Base-by-base conservation (phyloP, 2,797 vertebrate genomes). In the Rhynchonycteris naso region DNA sequence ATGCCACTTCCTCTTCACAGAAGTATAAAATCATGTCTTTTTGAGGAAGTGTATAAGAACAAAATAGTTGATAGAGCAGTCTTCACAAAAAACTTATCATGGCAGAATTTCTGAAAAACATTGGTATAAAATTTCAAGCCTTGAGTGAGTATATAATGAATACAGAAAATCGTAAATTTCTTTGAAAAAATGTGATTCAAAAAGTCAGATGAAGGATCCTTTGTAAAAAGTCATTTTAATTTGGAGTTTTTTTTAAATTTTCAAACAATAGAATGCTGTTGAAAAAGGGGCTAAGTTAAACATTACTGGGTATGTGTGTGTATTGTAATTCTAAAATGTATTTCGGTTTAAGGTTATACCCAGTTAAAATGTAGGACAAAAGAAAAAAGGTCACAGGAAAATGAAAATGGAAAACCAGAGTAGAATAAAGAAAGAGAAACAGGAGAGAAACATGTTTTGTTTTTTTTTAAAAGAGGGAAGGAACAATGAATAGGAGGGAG, bases 21-120 rank as follows among this genome's bases (percentile, higher is more conserved):
- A 97, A 90, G 91, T 47, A 0, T 74, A 65, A 93, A 80, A 6
- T 28, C 38, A 30, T 75, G 24, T 90, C 87, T 94, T 71, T 43
- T 86, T 96, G 96, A 96, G 98, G 97, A 98, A 97, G 92, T 59
- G 79, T 82, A 30, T 66, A 78, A 96, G 97, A 95, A 78, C 82
- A 35, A 81, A 88, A 59, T 15, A 91, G 83, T 76, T 92, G 89
- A 71, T 80, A 87, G 72, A 74, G 33, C 33, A 56, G 2, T 95
- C 59, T 69, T 94, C 13, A 7, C 90, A 35, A 94, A 83, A 82
- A 83, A 79, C 38, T 61, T 63, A 59, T 65, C 30, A 30, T 22
- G 43, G 71, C 18, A 71, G 47, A 61, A 65, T 90, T 71, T 90
- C 54, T 91, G 30, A 79, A 91, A 94, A 92, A 58, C 15, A 88